Evolutionary conservation across 2,888 invertebrate species (phyloP).

Genomic region (Lithophane socia): DNA sequence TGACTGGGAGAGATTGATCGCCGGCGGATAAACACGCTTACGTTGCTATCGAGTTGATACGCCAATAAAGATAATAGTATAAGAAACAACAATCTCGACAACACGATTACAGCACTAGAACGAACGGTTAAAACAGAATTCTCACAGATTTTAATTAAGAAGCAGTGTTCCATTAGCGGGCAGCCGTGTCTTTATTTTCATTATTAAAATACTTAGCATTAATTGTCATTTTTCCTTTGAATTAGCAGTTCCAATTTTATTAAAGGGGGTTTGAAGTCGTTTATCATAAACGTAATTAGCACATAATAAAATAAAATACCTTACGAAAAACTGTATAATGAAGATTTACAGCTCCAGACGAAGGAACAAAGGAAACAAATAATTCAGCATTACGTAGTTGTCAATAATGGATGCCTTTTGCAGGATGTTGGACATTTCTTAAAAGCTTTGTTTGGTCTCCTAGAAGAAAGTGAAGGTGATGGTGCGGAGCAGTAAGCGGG

Average conservation of each 20-base stretch:
- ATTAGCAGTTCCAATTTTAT: conserved; percentile 56
- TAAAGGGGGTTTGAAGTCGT: conserved; percentile 45
- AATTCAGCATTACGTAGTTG: conserved; percentile 28
- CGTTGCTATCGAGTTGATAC: conserved; percentile 56
- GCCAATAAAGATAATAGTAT: conserved; percentile 58
- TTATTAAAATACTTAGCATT: conserved; percentile 70
- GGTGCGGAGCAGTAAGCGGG: conserved; percentile 73
- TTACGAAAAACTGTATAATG: conserved; percentile 23
- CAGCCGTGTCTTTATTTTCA: conserved; percentile 63
- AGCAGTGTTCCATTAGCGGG: conserved; percentile 60
- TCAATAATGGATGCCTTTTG: conserved; percentile 49
- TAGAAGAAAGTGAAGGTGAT: conserved; percentile 81
- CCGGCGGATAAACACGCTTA: conserved; percentile 57
- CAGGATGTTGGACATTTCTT: conserved; percentile 48
- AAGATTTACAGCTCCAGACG: conserved; percentile 28
- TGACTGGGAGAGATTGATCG: conserved; percentile 62
- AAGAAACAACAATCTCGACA: conserved; percentile 56
- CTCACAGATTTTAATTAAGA: conserved; percentile 78
- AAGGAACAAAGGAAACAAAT: conserved; percentile 31
- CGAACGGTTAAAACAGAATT: conserved; percentile 69
- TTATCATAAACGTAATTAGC: conserved; percentile 50
- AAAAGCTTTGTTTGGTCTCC: conserved; percentile 63
- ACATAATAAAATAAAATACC: conserved; percentile 24
- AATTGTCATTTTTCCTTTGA: conserved; percentile 70
- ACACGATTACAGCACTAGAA: conserved; percentile 63